Evolutionary conservation across 2,888 invertebrate genomes (phyloP).

Genomic region (Aplocera efformata): DNA sequence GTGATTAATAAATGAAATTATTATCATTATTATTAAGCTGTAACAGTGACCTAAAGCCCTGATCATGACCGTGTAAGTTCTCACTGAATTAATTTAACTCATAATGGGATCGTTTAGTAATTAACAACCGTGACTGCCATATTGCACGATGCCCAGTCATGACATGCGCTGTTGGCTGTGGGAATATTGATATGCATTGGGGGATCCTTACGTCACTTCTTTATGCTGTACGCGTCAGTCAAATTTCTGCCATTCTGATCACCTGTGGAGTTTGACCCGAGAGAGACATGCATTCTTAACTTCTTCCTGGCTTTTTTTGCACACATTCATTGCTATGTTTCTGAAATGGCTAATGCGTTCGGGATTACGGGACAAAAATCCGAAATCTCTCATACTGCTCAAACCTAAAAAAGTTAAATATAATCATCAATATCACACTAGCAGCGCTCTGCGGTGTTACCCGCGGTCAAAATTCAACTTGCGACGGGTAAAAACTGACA

Average conservation of each 20-base stretch:
- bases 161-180: conserved; percentile 47
- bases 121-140: conserved; percentile 56
- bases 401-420: no score
- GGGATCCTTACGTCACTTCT: neutral
- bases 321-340: no score
- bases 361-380: no score
- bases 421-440: no score
- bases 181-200: conserved; percentile 39
- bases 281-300: conserved; percentile 5
- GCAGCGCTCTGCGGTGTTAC: no score
- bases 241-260: no score
- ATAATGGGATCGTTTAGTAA: conserved; percentile 52
- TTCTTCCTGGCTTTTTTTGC: neutral
- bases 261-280: neutral
- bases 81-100: conserved; percentile 38
- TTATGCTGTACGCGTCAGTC: no score
- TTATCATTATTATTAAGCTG: conserved; percentile 1
- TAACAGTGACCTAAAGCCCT: conserved; percentile 9
- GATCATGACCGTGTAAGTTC: conserved; percentile 20
- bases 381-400: no score
- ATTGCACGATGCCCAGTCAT: conserved; percentile 51
- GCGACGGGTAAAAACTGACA: no score
- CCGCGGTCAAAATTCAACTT: no score
- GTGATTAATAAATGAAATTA: no score
- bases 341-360: no score